Conservation (phyloP, 2,888 invertebrate genomes). For the Aethes cnicana region DNA sequence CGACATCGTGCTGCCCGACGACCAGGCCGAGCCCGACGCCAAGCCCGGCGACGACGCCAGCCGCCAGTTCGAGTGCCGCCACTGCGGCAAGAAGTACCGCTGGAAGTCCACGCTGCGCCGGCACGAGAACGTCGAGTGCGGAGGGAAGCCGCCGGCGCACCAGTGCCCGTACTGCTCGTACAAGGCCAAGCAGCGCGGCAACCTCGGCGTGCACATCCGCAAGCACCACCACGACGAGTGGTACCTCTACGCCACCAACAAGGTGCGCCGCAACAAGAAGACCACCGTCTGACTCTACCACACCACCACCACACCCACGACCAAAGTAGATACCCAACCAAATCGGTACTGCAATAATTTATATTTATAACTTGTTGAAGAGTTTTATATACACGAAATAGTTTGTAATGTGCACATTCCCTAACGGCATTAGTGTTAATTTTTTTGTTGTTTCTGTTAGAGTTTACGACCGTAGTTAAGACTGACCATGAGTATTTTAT, state of each 20-base stretch:
- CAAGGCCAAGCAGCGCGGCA: slow-evolving; percentile 90
- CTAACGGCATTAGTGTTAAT: slow-evolving; percentile 71
- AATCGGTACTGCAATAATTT: slow-evolving; percentile 80
- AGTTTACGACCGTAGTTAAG: slow-evolving; percentile 78
- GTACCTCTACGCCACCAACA: slow-evolving; percentile 77
- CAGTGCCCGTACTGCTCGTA: slow-evolving; percentile 91
- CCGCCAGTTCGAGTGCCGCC: slow-evolving; percentile 88
- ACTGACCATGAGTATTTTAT: slow-evolving; percentile 77
- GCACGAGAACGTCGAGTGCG: slow-evolving; percentile 92
- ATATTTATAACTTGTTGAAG: slow-evolving; percentile 70
- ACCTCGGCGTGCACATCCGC: slow-evolving; percentile 90
- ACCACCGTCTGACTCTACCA: slow-evolving; percentile 46
- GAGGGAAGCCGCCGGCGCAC: slow-evolving; percentile 91
- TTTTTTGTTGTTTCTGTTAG: slow-evolving; percentile 78
- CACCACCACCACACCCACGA: slow-evolving; percentile 44
- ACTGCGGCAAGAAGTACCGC: slow-evolving; percentile 92
- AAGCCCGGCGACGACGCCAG: slow-evolving; percentile 77
- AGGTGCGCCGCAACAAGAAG: slow-evolving; percentile 75
- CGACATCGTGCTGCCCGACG: slow-evolving; percentile 77
- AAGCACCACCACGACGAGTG: slow-evolving; percentile 87
- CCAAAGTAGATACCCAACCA: slow-evolving; percentile 81
- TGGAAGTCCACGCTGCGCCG: slow-evolving; percentile 93
- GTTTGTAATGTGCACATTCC: slow-evolving; percentile 78
- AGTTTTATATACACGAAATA: slow-evolving; percentile 71
- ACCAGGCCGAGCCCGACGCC: slow-evolving; percentile 56